Evolutionary conservation across 2,888 invertebrate species (phyloP).

Genomic region (Macrosiphum euphorbiae): DNA sequence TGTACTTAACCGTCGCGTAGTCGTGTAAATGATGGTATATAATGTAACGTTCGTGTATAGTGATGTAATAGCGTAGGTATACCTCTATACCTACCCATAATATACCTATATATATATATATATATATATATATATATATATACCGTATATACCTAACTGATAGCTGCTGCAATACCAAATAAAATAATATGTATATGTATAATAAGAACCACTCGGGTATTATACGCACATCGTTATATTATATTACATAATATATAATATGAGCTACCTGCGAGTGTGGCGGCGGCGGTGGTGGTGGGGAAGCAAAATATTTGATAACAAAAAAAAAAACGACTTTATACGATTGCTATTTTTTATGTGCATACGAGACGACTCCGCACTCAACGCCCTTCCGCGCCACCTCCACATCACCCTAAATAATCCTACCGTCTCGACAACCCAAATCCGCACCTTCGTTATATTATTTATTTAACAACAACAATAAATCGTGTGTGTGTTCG

Average conservation of each 20-base stretch:
- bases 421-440: constrained; percentile 7
- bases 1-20: neutral
- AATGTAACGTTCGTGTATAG: neutral
- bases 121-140: too few species aligned
- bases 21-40: neutral
- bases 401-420: neutral
- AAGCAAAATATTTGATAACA: constrained; percentile 17
- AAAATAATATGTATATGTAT: neutral
- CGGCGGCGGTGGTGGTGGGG: neutral
- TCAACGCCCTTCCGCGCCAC: neutral
- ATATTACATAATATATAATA: neutral
- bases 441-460: constrained; percentile 31
- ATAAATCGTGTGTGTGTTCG: neutral
- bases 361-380: neutral
- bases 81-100: neutral
- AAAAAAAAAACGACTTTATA: constrained; percentile 17
- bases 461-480: constrained; percentile 29
- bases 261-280: neutral
- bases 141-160: neutral
- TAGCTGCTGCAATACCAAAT: neutral
- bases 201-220: neutral
- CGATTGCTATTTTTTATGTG: constrained; percentile 20
- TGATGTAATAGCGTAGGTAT: neutral
- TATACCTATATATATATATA: neutral
- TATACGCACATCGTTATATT: neutral